Percentiles rank a stretch among this genome's conserved stretches.
These are phyloP conservation scores for Cataglyphis cursor DNA, from an alignment of 2,888 invertebrate genomes.

Conservation along the genomic window DNA sequence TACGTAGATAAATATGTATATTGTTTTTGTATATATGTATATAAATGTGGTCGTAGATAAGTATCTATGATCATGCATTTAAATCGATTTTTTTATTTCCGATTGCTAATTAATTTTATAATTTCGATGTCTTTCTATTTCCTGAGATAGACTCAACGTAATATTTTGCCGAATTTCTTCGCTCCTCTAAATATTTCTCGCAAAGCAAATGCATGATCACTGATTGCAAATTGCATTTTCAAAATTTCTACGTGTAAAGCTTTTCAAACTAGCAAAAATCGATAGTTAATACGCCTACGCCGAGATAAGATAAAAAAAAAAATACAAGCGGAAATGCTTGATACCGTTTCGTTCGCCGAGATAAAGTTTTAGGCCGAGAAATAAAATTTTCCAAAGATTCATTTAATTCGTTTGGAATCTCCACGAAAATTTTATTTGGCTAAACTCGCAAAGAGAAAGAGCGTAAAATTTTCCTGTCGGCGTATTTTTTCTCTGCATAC, in stretches of 20 bases:
- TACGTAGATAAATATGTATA: background rate
- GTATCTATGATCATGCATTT: background rate
- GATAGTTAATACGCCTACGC: background rate
- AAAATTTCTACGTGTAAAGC: background rate
- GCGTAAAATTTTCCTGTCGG: slow-evolving; percentile 62
- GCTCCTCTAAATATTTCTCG: background rate
- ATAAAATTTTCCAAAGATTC: background rate
- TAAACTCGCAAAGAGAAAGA: background rate
- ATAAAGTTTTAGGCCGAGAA: background rate
- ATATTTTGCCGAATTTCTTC: background rate
- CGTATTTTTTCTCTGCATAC: slow-evolving; percentile 58
- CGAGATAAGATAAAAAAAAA: background rate
- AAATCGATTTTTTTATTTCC: background rate
- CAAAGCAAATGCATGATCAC: background rate
- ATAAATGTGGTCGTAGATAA: too few relatives aligned
- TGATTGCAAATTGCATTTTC: background rate
- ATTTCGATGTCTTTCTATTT: background rate
- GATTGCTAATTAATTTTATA: background rate
- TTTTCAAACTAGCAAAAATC: background rate
- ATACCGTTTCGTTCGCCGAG: background rate
- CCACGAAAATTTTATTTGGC: background rate
- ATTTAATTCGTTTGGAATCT: background rate
- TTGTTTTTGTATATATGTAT: too few relatives aligned
- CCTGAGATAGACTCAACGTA: background rate
- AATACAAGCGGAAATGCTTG: too few relatives aligned